Base-by-base conservation (phyloP, 1,140 invertebrate genomes). In the Scaptomyza pallida region DNA sequence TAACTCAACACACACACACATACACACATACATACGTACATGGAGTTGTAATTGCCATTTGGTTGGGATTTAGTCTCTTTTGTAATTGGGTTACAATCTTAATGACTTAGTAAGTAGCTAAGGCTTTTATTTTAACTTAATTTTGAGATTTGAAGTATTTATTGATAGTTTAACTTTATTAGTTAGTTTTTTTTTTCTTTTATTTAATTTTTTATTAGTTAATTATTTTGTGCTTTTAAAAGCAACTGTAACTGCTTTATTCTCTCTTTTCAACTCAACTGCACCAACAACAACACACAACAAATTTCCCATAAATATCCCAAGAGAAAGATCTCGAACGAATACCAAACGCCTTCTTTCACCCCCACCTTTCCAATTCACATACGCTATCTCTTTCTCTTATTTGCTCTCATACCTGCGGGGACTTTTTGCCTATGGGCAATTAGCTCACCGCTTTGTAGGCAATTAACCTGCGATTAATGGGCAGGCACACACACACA, bases 401-500 rank as follows among this genome's bases (percentile, higher is more conserved):
- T 23, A 9, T 23, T 16, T 16, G 16, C n/a, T 48, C 33, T 33
- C 50, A 43, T 79, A 70, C 55, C 67, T 65, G 65, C 35, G 55
- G 21, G 35, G 55, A 57, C 63, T 55, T 55, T 50, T 56, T 60
- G 54, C 72, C 72, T 63, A 69, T 70, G 60, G 73, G 70, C 81
- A 86, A 86, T 86, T 86, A 86, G 81, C 81, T 67, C 48, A 85
- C 78, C 78, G 81, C 81, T 78, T 81, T 88, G 82, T 81, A 81
- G 81, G 82, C 81, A 86, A 86, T 86, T 86, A 86, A 86, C 81
- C 50, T 47, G 63, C 81, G 82, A 86, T 86, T 86, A 88, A 86
- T 86, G 81, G 81, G 59, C 62, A 63, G 69, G 68, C 64, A 68
- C 70, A 75, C 40, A 67, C 62, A 51, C 57, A 60, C 61, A 51